Conservation (phyloP, 2,888 invertebrate genomes). For the Chymomyza procnemis region DNA sequence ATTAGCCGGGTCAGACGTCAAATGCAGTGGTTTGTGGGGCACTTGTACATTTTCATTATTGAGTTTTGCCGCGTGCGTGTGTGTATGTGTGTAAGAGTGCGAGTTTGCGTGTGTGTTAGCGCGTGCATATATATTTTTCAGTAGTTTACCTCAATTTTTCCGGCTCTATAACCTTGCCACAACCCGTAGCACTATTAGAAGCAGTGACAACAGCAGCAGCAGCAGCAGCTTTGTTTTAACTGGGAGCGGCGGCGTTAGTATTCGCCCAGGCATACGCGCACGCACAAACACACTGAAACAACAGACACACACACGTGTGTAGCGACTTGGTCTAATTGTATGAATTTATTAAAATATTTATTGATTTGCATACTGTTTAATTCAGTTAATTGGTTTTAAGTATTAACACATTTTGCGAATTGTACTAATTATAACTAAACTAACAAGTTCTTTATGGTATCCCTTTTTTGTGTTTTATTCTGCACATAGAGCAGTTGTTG, state of each 20-base stretch:
- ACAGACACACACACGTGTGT: neutral
- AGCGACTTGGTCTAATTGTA: neutral
- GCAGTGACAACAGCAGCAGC: neutral
- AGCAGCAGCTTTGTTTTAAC: constrained; percentile 22
- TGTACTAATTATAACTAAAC: neutral
- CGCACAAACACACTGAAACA: neutral
- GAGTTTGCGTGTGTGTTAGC: neutral
- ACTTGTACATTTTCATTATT: neutral
- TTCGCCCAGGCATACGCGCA: constrained; percentile 8
- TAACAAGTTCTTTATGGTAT: neutral
- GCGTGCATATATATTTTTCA: neutral
- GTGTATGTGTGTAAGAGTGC: neutral
- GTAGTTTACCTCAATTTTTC: neutral
- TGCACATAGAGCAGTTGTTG: constrained; percentile 1
- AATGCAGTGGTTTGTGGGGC: neutral
- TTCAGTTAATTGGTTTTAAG: neutral
- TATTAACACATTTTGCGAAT: neutral
- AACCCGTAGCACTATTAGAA: neutral
- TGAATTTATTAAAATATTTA: neutral
- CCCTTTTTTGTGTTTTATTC: neutral
- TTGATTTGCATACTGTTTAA: neutral
- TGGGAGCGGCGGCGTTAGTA: constrained; percentile 17
- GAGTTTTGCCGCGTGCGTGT: neutral
- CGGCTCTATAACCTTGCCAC: constrained; percentile 1
- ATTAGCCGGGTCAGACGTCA: neutral